These are phyloP conservation scores for Arenicola marina DNA, from an alignment of 2,888 invertebrate genomes.

Conservation along the genomic window DNA sequence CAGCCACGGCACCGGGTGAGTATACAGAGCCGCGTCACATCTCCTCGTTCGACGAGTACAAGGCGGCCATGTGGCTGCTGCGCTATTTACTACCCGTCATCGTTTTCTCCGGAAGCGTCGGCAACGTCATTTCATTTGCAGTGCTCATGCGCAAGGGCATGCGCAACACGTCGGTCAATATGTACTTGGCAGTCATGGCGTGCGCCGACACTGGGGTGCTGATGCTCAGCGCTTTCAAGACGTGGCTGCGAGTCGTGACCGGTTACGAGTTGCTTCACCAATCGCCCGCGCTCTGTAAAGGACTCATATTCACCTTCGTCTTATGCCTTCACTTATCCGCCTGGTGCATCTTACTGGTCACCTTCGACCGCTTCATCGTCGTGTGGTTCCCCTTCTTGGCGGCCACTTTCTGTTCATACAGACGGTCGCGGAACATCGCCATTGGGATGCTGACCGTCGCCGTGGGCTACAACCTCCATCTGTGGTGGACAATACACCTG, in stretches of 20 bases:
- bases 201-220: too few species aligned
- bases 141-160: not conserved
- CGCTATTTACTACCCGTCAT: too few species aligned
- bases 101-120: not conserved
- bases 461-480: too few species aligned
- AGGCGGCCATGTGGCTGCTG: too few species aligned
- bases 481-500: too few species aligned
- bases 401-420: too few species aligned
- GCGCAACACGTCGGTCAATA: not conserved
- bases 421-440: too few species aligned
- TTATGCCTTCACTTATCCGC: not conserved
- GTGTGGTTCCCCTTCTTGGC: slow-evolving; percentile 1
- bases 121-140: not conserved
- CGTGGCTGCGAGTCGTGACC: not conserved
- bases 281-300: not conserved
- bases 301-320: not conserved
- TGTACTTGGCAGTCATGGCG: not conserved
- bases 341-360: not conserved
- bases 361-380: not conserved
- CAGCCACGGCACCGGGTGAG: too few species aligned
- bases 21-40: too few species aligned
- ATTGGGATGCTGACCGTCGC: too few species aligned
- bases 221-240: too few species aligned
- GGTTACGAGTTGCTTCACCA: not conserved
- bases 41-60: too few species aligned